Conservation (phyloP, 2,797 vertebrate genomes). For the Prionace glauca region DNA sequence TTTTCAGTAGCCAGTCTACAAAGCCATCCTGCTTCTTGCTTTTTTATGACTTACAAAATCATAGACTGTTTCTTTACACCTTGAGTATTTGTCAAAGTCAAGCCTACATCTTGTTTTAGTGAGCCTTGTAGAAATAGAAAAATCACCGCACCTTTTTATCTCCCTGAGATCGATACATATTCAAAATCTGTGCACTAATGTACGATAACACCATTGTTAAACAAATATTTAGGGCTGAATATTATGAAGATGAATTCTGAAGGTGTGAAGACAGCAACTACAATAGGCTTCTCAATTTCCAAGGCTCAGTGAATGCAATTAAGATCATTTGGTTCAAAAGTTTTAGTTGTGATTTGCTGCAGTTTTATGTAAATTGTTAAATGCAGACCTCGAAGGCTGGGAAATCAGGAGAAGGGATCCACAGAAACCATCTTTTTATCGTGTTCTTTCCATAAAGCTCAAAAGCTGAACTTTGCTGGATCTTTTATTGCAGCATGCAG, state of each 20-base stretch:
- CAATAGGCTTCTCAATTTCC: not conserved
- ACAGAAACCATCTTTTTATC: not conserved
- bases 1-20: not conserved
- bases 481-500: not conserved
- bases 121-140: not conserved
- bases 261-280: not conserved
- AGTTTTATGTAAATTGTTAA: not conserved
- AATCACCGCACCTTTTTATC: slow-evolving; percentile 12
- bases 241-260: not conserved
- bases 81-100: not conserved
- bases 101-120: too few relatives aligned
- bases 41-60: not conserved
- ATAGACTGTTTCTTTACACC: not conserved
- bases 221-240: not conserved
- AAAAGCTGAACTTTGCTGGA: not conserved
- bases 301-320: not conserved
- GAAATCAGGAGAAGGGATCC: not conserved
- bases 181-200: not conserved
- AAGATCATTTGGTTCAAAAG: not conserved
- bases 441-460: not conserved
- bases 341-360: not conserved
- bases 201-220: not conserved
- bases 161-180: not conserved
- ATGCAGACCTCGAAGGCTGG: not conserved
- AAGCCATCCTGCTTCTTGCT: not conserved